Conservation (phyloP, 2,797 vertebrate genomes). For the Pseudochaenichthys georgianus region DNA sequence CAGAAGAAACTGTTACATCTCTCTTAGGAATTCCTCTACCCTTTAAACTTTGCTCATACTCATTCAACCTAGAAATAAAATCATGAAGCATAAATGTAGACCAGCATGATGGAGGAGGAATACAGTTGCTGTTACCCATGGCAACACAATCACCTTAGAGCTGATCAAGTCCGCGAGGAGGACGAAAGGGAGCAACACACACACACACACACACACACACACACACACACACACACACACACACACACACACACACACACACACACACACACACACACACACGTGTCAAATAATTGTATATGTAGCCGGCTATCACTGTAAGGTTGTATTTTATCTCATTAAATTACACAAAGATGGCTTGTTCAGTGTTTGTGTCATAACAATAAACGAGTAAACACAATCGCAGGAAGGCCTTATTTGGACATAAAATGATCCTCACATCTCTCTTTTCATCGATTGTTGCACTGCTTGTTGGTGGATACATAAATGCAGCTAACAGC, state of each 20-base stretch:
- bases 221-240: no score
- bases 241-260: no score
- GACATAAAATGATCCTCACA: background rate
- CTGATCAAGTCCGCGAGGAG: conserved; percentile 33
- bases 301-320: background rate
- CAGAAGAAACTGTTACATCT: background rate
- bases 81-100: background rate
- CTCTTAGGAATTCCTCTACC: conserved; percentile 9
- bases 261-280: no score
- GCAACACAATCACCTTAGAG: conserved; percentile 52
- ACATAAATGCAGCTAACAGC: background rate
- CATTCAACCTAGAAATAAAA: conserved; percentile 9
- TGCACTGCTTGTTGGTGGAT: background rate
- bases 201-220: no score
- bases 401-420: background rate
- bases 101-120: conserved; percentile 9
- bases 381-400: background rate
- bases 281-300: no score
- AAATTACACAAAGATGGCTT: background rate
- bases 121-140: conserved; percentile 41
- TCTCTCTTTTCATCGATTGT: background rate
- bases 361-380: background rate
- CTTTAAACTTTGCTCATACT: conserved; percentile 6
- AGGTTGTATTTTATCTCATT: background rate
- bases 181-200: background rate